phyloP scores from a whole-genome alignment of 1,140 invertebrate species.

The Caligus rogercresseyi region DNA sequence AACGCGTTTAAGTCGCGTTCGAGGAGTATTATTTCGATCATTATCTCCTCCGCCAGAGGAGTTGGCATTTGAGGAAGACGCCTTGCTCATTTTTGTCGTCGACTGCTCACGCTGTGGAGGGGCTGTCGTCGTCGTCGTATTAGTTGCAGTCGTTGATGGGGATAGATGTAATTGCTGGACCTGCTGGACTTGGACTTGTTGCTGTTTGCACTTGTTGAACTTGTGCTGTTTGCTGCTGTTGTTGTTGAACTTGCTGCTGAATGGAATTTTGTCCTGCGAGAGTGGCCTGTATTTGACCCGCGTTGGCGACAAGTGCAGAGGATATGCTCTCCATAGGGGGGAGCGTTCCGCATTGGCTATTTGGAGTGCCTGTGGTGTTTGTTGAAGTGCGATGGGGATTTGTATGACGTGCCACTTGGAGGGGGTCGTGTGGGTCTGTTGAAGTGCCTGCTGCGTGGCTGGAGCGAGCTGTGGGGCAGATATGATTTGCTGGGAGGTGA shows the following conservation, averaged over 20 bases:
- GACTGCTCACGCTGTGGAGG: neutral
- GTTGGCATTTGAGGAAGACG: neutral
- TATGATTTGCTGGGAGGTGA: neutral
- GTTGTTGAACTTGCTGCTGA: neutral
- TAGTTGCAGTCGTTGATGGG: neutral
- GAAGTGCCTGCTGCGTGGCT: constrained; percentile 11
- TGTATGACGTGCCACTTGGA: constrained; percentile 18
- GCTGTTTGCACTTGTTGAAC: neutral
- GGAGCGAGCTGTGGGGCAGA: neutral
- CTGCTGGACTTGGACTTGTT: neutral
- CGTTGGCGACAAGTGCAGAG: neutral
- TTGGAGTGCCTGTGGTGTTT: neutral
- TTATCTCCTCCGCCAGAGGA: constrained; percentile 23
- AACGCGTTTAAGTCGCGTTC: constrained; percentile 50
- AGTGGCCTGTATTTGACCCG: neutral
- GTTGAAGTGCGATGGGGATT: neutral
- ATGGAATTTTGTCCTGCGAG: neutral
- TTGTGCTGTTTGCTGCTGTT: neutral
- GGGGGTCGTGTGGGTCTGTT: constrained; percentile 15
- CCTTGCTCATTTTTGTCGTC: no score
- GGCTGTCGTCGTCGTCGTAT: neutral
- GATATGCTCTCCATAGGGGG: neutral
- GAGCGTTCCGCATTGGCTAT: neutral
- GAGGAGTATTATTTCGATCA: constrained; percentile 24
- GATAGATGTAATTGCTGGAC: neutral